A percentile compares a stretch with the other conserved stretches of the same genome.
phyloP scores from a whole-genome alignment of 2,797 vertebrate species.

The Crenuchus spilurus region DNA sequence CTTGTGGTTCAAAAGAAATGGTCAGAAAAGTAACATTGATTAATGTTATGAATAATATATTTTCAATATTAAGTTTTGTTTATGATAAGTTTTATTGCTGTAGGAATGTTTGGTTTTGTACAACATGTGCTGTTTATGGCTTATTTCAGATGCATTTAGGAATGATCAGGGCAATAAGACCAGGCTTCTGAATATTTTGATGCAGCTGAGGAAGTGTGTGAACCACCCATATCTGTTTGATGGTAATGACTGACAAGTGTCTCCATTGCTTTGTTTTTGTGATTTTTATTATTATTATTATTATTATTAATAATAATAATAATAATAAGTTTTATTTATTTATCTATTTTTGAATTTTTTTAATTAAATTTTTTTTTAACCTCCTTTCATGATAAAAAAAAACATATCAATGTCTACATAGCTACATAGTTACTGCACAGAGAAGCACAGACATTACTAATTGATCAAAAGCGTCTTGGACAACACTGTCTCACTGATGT shows the following conservation, averaged over 20 bases:
- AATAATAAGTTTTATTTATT: too few species aligned
- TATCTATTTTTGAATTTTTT: not conserved
- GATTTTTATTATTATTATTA: not conserved
- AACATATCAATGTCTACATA: not conserved
- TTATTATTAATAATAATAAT: not conserved
- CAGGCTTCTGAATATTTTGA: conserved; percentile 85
- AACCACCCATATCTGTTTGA: conserved; percentile 90
- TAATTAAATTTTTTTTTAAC: not conserved
- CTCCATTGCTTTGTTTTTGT: not conserved
- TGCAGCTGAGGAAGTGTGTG: conserved; percentile 93
- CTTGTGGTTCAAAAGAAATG: too few species aligned
- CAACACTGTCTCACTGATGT: not conserved
- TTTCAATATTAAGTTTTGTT: too few species aligned
- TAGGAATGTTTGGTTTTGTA: too few species aligned
- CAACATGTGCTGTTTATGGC: not conserved
- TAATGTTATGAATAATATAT: too few species aligned
- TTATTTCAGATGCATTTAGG: conserved; percentile 85
- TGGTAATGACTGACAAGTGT: conserved; percentile 74
- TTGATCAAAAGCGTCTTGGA: not conserved
- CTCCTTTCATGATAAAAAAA: not conserved
- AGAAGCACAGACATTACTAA: not conserved
- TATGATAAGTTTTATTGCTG: too few species aligned
- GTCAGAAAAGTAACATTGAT: too few species aligned
- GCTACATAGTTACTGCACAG: not conserved
- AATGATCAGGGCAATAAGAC: conserved; percentile 79